A percentile compares a stretch with the other conserved stretches of the same genome.
Conservation (phyloP, 23 tunicate species). For the Trididemnum miniatum region DNA sequence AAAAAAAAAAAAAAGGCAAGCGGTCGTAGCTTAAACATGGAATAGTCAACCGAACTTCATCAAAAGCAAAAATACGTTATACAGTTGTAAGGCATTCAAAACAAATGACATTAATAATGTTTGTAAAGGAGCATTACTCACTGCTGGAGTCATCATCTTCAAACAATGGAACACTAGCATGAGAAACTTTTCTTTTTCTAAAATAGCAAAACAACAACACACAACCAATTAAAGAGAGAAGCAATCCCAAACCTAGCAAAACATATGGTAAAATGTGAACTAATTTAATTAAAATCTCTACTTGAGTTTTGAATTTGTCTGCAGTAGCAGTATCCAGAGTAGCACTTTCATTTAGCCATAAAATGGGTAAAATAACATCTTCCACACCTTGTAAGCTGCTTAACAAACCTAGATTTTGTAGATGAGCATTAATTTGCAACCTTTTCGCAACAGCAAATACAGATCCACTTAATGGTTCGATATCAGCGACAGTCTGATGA, state of each 20-base stretch:
- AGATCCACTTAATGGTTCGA: constrained; percentile 82
- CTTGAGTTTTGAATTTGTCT: constrained; percentile 45
- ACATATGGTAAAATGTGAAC: constrained; percentile 47
- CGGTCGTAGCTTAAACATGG: too few species aligned
- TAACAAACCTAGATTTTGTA: constrained; percentile 25
- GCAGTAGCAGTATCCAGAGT: constrained; percentile 35
- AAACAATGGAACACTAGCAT: background rate
- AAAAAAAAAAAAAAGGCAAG: too few species aligned
- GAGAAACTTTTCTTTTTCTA: background rate
- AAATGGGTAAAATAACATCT: constrained; percentile 43
- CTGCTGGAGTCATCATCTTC: background rate
- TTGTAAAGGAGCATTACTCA: too few species aligned
- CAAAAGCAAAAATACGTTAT: too few species aligned
- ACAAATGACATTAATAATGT: too few species aligned
- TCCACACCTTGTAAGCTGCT: constrained; percentile 7
- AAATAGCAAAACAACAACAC: background rate
- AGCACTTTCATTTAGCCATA: constrained; percentile 70
- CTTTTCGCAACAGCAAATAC: constrained; percentile 53
- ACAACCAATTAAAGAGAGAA: constrained; percentile 16
- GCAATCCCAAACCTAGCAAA: constrained; percentile 32
- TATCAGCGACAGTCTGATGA: constrained; percentile 70
- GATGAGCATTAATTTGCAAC: constrained; percentile 47
- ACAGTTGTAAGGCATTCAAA: too few species aligned
- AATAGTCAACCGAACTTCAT: too few species aligned
- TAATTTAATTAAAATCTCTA: background rate